phyloP scores from a whole-genome alignment of 1,140 invertebrate genomes.

The Drosophila setifemur region DNA sequence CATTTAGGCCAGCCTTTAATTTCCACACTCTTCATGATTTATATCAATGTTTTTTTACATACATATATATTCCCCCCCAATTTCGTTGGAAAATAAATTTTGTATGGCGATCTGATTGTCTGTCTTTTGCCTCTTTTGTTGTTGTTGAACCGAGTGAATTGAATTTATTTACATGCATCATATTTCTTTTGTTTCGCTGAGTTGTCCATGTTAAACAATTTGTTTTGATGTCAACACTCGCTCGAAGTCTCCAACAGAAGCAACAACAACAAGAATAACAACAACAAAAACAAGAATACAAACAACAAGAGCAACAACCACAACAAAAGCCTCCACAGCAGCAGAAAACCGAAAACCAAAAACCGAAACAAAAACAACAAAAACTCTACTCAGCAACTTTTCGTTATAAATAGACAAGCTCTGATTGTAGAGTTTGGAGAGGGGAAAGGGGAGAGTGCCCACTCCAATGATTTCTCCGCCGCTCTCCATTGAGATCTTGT shows the following conservation, averaged over 20 bases:
- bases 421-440: slow-evolving; percentile 7
- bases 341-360: background rate
- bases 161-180: slow-evolving; percentile 79
- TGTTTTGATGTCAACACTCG: slow-evolving; percentile 77
- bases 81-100: background rate
- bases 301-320: slow-evolving; percentile 4
- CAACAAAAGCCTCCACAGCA: slow-evolving; percentile 5
- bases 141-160: slow-evolving; percentile 54
- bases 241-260: slow-evolving; percentile 24
- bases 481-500: slow-evolving; percentile 35
- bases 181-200: slow-evolving; percentile 63
- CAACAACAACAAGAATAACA: slow-evolving; percentile 10
- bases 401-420: slow-evolving; percentile 63
- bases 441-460: background rate
- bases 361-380: slow-evolving; percentile 21
- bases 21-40: no score
- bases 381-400: slow-evolving; percentile 59
- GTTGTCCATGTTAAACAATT: slow-evolving; percentile 75
- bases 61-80: slow-evolving; percentile 3
- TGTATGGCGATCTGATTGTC: slow-evolving; percentile 24
- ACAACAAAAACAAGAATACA: slow-evolving; percentile 22
- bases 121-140: slow-evolving; percentile 1
- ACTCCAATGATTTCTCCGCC: background rate
- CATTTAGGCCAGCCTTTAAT: no score
- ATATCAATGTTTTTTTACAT: background rate